phyloP scores from a whole-genome alignment of 2,888 invertebrate species.

The Ephialtes manifestator region DNA sequence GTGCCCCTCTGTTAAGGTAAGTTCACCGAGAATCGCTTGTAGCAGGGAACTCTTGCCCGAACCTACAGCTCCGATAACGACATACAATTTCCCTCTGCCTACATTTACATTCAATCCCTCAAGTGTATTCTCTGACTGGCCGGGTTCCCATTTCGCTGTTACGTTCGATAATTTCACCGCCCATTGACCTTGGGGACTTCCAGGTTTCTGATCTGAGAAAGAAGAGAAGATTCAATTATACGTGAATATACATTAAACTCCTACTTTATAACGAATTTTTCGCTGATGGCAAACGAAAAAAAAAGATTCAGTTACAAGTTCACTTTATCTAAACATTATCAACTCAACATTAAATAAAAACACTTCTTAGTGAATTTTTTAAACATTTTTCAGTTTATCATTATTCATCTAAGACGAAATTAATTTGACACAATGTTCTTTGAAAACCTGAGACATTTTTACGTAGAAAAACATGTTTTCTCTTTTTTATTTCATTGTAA shows the following conservation, averaged over 20 bases:
- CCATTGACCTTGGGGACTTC: conserved; percentile 62
- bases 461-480: no score
- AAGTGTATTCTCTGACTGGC: conserved; percentile 87
- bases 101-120: conserved; percentile 87
- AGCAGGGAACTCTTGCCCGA: conserved; percentile 91
- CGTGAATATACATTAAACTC: no score
- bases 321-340: no score
- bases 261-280: no score
- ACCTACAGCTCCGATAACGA: conserved; percentile 92
- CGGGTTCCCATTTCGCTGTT: conserved; percentile 87
- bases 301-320: no score
- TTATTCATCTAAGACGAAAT: not conserved
- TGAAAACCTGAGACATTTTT: no score
- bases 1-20: conserved; percentile 88
- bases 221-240: not conserved
- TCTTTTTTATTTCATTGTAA: no score
- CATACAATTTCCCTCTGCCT: conserved; percentile 88
- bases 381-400: no score
- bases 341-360: no score
- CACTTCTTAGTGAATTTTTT: no score
- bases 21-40: conserved; percentile 91
- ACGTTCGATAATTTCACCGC: conserved; percentile 80
- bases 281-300: no score
- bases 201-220: conserved; percentile 64
- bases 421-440: not conserved